Evolutionary conservation across 2,888 invertebrate genomes (phyloP).

Genomic region (Dolomedes plantarius): DNA sequence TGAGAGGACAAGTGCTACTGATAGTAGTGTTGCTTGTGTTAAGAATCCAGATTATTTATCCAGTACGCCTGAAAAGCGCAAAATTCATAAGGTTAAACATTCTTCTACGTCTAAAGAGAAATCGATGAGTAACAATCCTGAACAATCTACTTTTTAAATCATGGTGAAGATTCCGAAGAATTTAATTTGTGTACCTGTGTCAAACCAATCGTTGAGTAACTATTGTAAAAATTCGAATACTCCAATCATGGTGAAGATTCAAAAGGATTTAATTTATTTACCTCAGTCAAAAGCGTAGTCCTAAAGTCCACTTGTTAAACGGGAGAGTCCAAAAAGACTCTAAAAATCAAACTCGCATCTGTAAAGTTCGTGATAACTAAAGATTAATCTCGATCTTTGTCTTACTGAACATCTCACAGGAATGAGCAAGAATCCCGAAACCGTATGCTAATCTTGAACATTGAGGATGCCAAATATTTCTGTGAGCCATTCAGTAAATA

Average conservation of each 20-base stretch:
- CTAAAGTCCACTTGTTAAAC: background rate
- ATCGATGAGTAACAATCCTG: slow-evolving; percentile 15
- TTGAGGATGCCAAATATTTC: background rate
- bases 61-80: slow-evolving; percentile 39
- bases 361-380: slow-evolving; percentile 68
- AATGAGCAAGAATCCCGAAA: slow-evolving; percentile 45
- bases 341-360: slow-evolving; percentile 58
- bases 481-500: slow-evolving; percentile 16
- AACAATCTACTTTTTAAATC: slow-evolving; percentile 29
- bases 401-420: slow-evolving; percentile 50
- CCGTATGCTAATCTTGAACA: slow-evolving; percentile 25
- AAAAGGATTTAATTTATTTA: too few species aligned
- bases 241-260: too few species aligned
- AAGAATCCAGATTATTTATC: background rate
- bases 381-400: slow-evolving; percentile 61
- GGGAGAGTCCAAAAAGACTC: slow-evolving; percentile 27
- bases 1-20: background rate
- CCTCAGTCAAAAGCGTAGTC: too few species aligned
- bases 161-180: slow-evolving; percentile 70
- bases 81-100: slow-evolving; percentile 61
- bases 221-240: too few species aligned
- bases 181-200: slow-evolving; percentile 21
- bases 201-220: too few species aligned
- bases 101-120: slow-evolving; percentile 38
- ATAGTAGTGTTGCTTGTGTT: background rate